Percentiles rank a stretch among this genome's conserved stretches.
These are phyloP conservation scores for Pitangus sulphuratus DNA, from an alignment of 2,797 vertebrate genomes.

Conservation along the genomic window DNA sequence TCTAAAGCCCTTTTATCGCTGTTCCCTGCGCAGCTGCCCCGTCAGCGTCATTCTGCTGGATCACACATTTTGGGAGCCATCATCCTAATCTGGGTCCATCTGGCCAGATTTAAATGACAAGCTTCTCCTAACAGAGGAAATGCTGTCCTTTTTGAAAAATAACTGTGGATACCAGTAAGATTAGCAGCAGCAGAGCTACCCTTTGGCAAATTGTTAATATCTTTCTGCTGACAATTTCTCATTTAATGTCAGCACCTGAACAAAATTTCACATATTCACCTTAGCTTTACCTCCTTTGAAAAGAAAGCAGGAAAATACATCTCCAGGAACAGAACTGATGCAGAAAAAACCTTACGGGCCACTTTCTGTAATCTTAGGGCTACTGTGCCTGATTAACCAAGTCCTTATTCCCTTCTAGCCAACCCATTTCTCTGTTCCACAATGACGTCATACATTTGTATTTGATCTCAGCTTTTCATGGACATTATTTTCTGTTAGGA, in stretches of 20 bases:
- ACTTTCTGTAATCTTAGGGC: neutral
- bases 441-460: neutral
- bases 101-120: neutral
- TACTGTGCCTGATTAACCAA: neutral
- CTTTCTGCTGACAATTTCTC: neutral
- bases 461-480: neutral
- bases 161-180: neutral
- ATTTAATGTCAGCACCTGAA: neutral
- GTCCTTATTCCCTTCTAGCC: neutral
- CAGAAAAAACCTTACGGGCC: neutral
- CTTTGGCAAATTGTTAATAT: neutral
- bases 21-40: neutral
- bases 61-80: neutral
- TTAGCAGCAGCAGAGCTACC: neutral
- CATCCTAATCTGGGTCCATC: neutral
- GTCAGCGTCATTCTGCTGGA: neutral
- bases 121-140: neutral
- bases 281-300: neutral
- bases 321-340: neutral
- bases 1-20: neutral
- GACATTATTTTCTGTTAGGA: neutral
- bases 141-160: neutral
- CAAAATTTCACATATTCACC: neutral
- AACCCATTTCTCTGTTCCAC: neutral
- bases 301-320: neutral